Evolutionary conservation across 1,140 invertebrate species (phyloP), one percentile per base, ranked within the genome.

Genomic region (Eriocheir sinensis): DNA sequence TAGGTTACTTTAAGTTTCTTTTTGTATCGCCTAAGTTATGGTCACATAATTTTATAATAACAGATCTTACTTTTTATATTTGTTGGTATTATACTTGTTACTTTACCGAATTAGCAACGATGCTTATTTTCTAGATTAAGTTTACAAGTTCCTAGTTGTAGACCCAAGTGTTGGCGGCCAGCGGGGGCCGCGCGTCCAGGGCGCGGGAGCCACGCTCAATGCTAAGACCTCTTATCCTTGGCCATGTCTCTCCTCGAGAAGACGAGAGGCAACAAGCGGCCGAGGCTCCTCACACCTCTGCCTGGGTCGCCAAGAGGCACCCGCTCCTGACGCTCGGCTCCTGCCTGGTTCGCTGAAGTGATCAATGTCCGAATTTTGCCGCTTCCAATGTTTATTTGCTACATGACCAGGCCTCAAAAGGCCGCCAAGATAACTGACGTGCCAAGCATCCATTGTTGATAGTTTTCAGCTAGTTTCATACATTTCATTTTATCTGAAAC

Each of bases 121-220:
- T 94, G 94, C 94, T 81, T 94, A 94, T 94, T 94, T 91, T 92
- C 32, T 94, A 94, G 94, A 17, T 94, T 94, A 94, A 94, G 94
- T 94, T 94, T 94, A 38, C 94, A 94, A 94, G 94, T 94, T 94
- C 94, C 94, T 94, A 94, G 94, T 60, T 94, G n/a, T 94, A 94
- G 94, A 88, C 48, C 92, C 94, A 91, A 91, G 93, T 88, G 60
- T 60, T 60, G 94, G 94, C 34, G 53, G 38, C 32, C 32, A 72
- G 80, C 79, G 86, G 80, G 94, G 89, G 94, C 38, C 41, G 21
- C 60, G 21, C n/a, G 60, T 72, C 60, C n/a, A n/a, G 60, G 12
- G 60, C 6, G 60, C 60, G 21, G 60, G 1, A n/a, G n/a, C 0
- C 27, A 72, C n/a, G n/a, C n/a, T n/a, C n/a, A n/a, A n/a, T n/a